Evolutionary conservation across 2,888 invertebrate species (phyloP).

Genomic region (Hylaea fasciaria): DNA sequence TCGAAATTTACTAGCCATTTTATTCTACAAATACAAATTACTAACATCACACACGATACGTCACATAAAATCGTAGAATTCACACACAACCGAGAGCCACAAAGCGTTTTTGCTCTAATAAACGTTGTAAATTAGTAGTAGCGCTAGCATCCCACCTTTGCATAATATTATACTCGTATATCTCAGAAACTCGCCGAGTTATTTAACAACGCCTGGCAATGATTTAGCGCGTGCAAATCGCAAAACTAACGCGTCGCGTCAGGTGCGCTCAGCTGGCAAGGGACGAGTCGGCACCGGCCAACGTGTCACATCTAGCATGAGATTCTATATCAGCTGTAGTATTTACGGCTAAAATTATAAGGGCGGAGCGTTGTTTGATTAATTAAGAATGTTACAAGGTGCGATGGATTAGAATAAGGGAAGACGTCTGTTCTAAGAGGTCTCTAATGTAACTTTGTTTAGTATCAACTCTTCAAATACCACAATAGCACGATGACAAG

Average conservation of each 20-base stretch:
- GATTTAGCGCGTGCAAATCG: conserved; percentile 14
- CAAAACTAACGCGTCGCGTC: conserved; percentile 13
- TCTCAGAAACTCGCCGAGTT: conserved; percentile 2
- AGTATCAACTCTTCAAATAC: too few species aligned
- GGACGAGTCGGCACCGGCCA: conserved; percentile 5
- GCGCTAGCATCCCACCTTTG: neutral
- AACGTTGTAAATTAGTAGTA: too few species aligned
- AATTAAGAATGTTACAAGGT: neutral
- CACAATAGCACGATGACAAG: too few species aligned
- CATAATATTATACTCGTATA: too few species aligned
- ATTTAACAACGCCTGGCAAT: conserved; percentile 21
- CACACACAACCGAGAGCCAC: too few species aligned
- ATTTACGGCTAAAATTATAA: conserved; percentile 1
- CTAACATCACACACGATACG: too few species aligned
- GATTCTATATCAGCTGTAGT: conserved; percentile 2
- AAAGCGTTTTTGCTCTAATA: too few species aligned
- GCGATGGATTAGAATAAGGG: neutral
- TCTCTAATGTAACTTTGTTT: too few species aligned
- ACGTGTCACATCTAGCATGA: conserved; percentile 14
- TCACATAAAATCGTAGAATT: too few species aligned
- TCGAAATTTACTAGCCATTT: too few species aligned
- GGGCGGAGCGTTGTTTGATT: neutral
- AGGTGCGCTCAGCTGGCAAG: conserved; percentile 17
- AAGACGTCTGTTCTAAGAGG: too few species aligned
- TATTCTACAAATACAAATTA: too few species aligned